A percentile compares a stretch with the other conserved stretches of the same genome.
These are phyloP conservation scores for Hipparchia sbordonii DNA, from an alignment of 2,888 invertebrate genomes.

Conservation along the genomic window DNA sequence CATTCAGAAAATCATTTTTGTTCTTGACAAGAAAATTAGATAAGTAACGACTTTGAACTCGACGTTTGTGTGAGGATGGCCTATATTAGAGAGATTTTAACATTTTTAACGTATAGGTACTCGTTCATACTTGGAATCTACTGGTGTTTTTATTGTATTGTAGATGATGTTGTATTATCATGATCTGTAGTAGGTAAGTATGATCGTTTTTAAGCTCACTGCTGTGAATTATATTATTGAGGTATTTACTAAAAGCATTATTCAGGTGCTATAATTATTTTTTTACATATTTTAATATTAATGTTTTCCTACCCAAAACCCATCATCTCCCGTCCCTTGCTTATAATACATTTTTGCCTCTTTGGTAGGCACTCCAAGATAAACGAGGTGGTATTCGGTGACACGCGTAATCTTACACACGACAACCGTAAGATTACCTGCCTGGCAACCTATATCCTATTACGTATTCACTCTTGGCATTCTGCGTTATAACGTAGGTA, in stretches of 20 bases:
- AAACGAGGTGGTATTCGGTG: constrained; percentile 64
- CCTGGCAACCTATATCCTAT: constrained; percentile 58
- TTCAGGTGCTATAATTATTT: background rate
- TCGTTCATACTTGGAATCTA: too few relatives aligned
- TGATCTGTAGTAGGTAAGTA: too few relatives aligned
- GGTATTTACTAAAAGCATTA: background rate
- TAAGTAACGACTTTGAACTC: background rate
- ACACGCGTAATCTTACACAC: constrained; percentile 71
- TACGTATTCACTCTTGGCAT: constrained; percentile 31
- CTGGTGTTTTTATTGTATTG: too few relatives aligned
- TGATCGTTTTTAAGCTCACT: too few relatives aligned
- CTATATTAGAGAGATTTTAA: too few relatives aligned
- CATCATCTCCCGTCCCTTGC: constrained; percentile 12
- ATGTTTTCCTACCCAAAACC: constrained; percentile 6
- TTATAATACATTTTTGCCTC: constrained; percentile 31
- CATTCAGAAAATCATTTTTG: background rate
- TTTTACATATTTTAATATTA: background rate
- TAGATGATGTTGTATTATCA: too few relatives aligned
- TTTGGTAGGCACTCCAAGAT: constrained; percentile 57
- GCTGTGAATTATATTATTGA: background rate
- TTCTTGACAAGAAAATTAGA: constrained; percentile 8
- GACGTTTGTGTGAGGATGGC: too few relatives aligned
- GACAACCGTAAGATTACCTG: constrained; percentile 53
- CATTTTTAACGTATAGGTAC: too few relatives aligned
- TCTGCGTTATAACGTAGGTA: background rate